Base-by-base conservation (phyloP, 2,888 invertebrate species). In the Hirtodrosophila cameraria region DNA sequence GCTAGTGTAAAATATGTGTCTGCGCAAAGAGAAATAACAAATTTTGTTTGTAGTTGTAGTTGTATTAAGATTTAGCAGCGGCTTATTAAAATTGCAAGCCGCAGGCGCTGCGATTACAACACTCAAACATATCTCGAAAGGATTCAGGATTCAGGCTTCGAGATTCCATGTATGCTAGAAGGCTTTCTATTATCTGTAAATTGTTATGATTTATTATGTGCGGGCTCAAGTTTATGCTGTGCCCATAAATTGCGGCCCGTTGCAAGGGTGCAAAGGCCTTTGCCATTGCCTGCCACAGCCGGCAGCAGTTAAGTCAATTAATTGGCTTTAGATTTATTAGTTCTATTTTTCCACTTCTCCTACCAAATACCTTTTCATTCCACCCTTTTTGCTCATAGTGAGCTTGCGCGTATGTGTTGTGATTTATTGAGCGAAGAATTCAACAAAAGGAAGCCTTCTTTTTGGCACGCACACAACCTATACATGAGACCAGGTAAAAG, bases 241-340 rank as follows among this genome's bases (percentile, higher is more conserved):
- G 62, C 59, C 64, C 64, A 86, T 80, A 80, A 80, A 80, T 80
- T 80, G 63, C 35, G 48, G 42, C 48, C 71, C 75, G 61, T 66
- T 59, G 58, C 46, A 57, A 35, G 60, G 48, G 42, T 11, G 41
- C 59, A 72, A 46, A 50, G 66, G 13, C 28, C 39, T 35, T 27
- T 50, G 70, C 43, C 39, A 15, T 49, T 50, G 48, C 33, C 28
- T 33, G 52, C 31, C 36, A 16, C 45, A 45, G 62, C 81, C 81
- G 74, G 62, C 70, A 80, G 64, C 86, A 86, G 84, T 86, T 86
- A 80, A 76, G 80, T 86, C 80, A 86, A 80, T 80, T 80, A 80
- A 80, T 80, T 80, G 80, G 80, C 81, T 59, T 67, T 76, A 80
- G 84, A 80, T 80, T 86, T 80, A 80, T 80, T 86, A 84, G 81